A percentile compares a stretch with the other conserved stretches of the same genome.
phyloP scores from a whole-genome alignment of 2,797 vertebrate genomes.

The Myripristis murdjan region DNA sequence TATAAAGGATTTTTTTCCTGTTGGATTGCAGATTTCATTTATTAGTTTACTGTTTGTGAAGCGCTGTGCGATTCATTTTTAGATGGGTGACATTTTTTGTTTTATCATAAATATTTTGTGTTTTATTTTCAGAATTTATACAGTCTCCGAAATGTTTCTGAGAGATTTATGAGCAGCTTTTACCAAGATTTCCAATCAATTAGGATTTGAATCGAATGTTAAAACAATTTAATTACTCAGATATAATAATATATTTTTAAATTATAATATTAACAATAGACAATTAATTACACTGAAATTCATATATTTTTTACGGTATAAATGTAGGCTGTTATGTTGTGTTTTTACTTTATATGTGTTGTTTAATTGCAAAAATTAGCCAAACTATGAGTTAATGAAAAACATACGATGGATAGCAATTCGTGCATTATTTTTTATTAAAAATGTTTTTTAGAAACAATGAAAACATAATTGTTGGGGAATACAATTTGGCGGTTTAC shows the following conservation, averaged over 20 bases:
- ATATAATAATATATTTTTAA: neutral
- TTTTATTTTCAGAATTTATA: slow-evolving; percentile 30
- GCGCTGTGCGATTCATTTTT: neutral
- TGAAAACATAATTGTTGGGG: neutral
- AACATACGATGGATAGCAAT: slow-evolving; percentile 9
- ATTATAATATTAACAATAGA: neutral
- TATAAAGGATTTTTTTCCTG: neutral
- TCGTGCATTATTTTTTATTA: neutral
- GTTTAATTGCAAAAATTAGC: neutral
- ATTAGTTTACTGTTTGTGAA: slow-evolving; percentile 9
- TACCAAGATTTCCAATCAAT: neutral
- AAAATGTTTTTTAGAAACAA: slow-evolving; percentile 17
- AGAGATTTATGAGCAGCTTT: slow-evolving; percentile 14
- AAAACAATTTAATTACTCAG: slow-evolving; percentile 7
- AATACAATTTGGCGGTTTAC: neutral
- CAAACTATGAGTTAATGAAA: neutral
- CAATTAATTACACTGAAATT: neutral
- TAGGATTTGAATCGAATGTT: neutral
- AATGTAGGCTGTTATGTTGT: neutral
- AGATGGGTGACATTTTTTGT: slow-evolving; percentile 8
- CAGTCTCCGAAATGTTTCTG: neutral
- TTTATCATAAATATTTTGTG: neutral
- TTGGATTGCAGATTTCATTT: slow-evolving; percentile 26
- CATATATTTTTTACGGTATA: neutral
- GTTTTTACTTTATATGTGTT: slow-evolving; percentile 17